Percentiles rank a stretch among this genome's conserved stretches.
phyloP scores from a whole-genome alignment of 2,797 vertebrate species.

The Echiichthys vipera region DNA sequence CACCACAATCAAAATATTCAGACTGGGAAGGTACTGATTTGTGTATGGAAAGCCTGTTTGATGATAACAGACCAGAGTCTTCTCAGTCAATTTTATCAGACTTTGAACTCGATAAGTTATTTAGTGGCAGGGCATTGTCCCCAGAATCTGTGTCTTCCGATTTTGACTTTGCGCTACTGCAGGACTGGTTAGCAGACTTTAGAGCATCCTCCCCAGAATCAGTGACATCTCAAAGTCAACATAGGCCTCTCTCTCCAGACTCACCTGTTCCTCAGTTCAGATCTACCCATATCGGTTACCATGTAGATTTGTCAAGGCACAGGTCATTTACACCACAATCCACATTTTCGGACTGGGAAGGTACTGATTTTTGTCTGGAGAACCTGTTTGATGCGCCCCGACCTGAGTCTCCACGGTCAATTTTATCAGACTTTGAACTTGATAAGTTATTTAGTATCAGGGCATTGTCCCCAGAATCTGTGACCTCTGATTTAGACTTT shows the following conservation, averaged over 20 bases:
- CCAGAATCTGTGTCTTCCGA: slow-evolving; percentile 48
- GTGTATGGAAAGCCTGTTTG: slow-evolving; percentile 33
- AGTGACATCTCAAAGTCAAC: neutral
- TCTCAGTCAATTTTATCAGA: slow-evolving; percentile 33
- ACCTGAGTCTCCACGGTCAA: slow-evolving; percentile 2
- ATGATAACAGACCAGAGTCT: slow-evolving; percentile 27
- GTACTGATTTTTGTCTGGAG: neutral
- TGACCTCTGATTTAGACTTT: too few species aligned
- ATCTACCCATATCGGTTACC: neutral
- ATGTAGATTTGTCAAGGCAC: neutral
- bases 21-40: slow-evolving; percentile 31
- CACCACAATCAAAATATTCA: slow-evolving; percentile 1
- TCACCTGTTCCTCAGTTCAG: slow-evolving; percentile 52
- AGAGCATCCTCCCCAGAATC: slow-evolving; percentile 27
- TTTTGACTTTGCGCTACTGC: slow-evolving; percentile 12
- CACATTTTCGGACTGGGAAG: slow-evolving; percentile 51
- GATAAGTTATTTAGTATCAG: too few species aligned
- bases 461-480: too few species aligned
- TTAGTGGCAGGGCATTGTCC: slow-evolving; percentile 22
- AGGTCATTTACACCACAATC: slow-evolving; percentile 43
- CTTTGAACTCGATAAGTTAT: slow-evolving; percentile 2
- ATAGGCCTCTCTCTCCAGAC: slow-evolving; percentile 3
- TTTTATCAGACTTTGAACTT: slow-evolving; percentile 11
- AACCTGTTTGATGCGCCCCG: neutral
- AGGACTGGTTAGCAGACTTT: slow-evolving; percentile 28